phyloP scores from a whole-genome alignment of 2,113 vertebrate genomes.

The Archocentrus centrarchus region DNA sequence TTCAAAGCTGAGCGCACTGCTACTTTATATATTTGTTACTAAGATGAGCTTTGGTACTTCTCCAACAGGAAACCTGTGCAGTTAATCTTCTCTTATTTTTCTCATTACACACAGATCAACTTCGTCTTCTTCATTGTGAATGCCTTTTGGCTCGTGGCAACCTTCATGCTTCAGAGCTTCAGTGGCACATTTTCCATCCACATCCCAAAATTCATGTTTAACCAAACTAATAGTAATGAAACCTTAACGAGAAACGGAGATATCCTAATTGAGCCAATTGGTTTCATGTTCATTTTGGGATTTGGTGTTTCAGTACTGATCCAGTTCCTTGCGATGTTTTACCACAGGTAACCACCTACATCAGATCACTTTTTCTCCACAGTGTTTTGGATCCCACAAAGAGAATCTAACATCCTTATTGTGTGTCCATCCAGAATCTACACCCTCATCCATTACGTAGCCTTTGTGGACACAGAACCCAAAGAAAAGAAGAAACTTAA shows the following conservation, averaged over 20 bases:
- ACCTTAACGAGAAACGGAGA: fast-evolving
- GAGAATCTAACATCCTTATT: not conserved
- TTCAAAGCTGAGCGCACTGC: no score
- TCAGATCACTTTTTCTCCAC: not conserved
- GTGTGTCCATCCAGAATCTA: constrained; percentile 47
- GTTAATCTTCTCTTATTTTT: no score
- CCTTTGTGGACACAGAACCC: constrained; percentile 63
- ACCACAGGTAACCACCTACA: constrained; percentile 65
- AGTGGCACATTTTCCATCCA: constrained; percentile 12
- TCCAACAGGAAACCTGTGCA: no score
- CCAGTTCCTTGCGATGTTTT: constrained; percentile 71
- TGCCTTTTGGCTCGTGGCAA: constrained; percentile 74
- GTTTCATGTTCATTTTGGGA: constrained; percentile 72
- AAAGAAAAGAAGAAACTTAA: not conserved
- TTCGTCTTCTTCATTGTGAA: constrained; percentile 78
- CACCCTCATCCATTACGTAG: constrained; percentile 70
- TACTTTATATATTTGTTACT: no score
- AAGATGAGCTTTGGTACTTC: no score
- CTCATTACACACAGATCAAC: no score
- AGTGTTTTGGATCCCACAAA: not conserved
- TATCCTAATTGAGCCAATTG: constrained; percentile 50
- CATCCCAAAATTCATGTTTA: constrained; percentile 31
- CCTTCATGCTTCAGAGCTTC: constrained; percentile 71
- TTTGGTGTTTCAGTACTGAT: constrained; percentile 34
- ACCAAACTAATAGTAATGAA: no score